Conservation (phyloP, 2,113 vertebrate genomes). For the Sebastes fasciatus region DNA sequence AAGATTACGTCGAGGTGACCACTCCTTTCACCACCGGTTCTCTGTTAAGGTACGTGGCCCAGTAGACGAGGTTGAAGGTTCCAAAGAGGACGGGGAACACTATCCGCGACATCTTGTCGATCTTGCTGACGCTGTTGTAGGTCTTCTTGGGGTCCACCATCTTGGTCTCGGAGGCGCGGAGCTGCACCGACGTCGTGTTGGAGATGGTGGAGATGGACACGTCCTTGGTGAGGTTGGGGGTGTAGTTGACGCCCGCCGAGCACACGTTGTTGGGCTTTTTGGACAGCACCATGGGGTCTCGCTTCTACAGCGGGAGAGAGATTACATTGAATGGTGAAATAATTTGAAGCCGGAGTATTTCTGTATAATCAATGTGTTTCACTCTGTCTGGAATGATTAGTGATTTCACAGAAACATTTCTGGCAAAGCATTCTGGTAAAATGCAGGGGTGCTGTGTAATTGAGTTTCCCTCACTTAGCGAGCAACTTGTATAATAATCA, state of each 20-base stretch:
- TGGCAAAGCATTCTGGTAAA: conserved; percentile 3
- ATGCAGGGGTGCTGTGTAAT: not conserved
- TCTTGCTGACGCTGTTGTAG: conserved; percentile 99
- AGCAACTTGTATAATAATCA: not conserved
- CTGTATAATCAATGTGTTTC: conserved; percentile 25
- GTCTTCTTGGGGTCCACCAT: conserved; percentile 94
- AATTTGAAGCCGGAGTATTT: not conserved
- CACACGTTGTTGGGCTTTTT: conserved; percentile 93
- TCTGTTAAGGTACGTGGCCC: conserved; percentile 98
- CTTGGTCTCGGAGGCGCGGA: conserved; percentile 88
- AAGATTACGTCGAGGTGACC: conserved; percentile 85
- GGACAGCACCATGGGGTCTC: conserved; percentile 90
- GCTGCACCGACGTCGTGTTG: conserved; percentile 86
- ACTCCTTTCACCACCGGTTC: conserved; percentile 93
- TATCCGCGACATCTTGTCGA: conserved; percentile 98
- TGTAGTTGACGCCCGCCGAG: conserved; percentile 88
- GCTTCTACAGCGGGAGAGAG: conserved; percentile 86
- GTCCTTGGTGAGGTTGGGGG: conserved; percentile 94
- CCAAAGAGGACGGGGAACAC: conserved; percentile 97
- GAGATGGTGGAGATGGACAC: conserved; percentile 89
- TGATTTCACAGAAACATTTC: conserved; percentile 28
- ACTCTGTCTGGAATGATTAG: conserved; percentile 25
- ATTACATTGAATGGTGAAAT: not conserved
- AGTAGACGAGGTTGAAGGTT: conserved; percentile 99
- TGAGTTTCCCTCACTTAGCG: not conserved